A percentile compares a stretch with the other conserved stretches of the same genome.
Evolutionary conservation across 2,113 vertebrate genomes (phyloP).

Genomic region (Trinectes maculatus): DNA sequence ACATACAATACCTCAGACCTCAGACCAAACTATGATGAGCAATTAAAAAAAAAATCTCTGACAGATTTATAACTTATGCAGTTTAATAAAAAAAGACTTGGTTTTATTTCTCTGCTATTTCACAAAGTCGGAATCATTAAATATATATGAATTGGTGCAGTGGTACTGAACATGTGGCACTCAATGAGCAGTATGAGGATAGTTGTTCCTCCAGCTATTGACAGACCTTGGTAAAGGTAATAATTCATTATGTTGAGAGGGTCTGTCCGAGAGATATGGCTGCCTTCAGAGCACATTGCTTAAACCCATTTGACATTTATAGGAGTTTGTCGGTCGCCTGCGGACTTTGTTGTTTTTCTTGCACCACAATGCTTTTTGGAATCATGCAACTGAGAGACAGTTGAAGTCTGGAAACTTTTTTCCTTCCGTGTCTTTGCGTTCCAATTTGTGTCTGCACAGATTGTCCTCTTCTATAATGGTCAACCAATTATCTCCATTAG

Average conservation of each 20-base stretch:
- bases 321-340: conserved; percentile 50
- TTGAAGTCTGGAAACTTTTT: conserved; percentile 32
- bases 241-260: conserved; percentile 47
- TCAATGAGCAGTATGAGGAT: neutral
- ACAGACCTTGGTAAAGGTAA: conserved; percentile 39
- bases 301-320: conserved; percentile 68
- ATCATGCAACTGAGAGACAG: conserved; percentile 35
- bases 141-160: neutral
- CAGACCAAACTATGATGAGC: conserved; percentile 43
- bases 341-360: conserved; percentile 55
- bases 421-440: conserved; percentile 6
- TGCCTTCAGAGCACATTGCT: conserved; percentile 48
- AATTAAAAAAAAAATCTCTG: conserved; percentile 15
- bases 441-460: conserved; percentile 22
- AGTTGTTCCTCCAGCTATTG: conserved; percentile 17
- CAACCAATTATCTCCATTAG: conserved; percentile 28
- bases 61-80: conserved; percentile 4
- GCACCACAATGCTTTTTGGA: conserved; percentile 37
- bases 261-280: conserved; percentile 43
- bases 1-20: conserved; percentile 61
- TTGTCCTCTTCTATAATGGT: conserved; percentile 14
- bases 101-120: neutral
- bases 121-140: neutral
- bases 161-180: conserved; percentile 8
- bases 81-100: conserved; percentile 10